Conservation (phyloP, 2,113 vertebrate species). For the Daubentonia madagascariensis region DNA sequence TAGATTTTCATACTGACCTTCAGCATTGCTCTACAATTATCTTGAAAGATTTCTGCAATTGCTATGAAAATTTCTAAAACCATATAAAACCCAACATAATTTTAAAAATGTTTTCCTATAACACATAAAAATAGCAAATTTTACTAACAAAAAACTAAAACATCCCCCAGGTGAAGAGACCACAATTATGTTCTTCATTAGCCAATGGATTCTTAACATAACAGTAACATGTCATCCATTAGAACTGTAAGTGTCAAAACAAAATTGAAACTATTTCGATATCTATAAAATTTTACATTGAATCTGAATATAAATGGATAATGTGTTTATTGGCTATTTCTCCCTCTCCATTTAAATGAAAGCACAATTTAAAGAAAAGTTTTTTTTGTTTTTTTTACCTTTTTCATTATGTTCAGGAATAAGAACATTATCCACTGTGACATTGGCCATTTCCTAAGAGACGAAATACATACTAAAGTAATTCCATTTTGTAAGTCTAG, state of each 20-base stretch:
- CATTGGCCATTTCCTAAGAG: slow-evolving; percentile 55
- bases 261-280: slow-evolving; percentile 66
- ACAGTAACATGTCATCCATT: slow-evolving; percentile 16
- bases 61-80: slow-evolving; percentile 58
- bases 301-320: slow-evolving; percentile 58
- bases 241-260: slow-evolving; percentile 56
- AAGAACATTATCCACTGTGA: neutral
- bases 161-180: slow-evolving; percentile 34
- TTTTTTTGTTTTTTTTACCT: slow-evolving; percentile 57
- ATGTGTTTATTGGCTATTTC: slow-evolving; percentile 32
- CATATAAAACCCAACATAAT: neutral
- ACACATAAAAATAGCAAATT: slow-evolving; percentile 44
- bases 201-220: neutral
- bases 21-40: neutral
- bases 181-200: slow-evolving; percentile 64
- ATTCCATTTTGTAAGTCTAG: slow-evolving; percentile 36
- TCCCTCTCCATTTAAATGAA: slow-evolving; percentile 57
- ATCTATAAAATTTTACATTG: slow-evolving; percentile 65
- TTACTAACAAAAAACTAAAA: slow-evolving; percentile 48
- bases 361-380: slow-evolving; percentile 25
- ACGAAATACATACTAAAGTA: slow-evolving; percentile 11
- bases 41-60: neutral
- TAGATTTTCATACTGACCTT: slow-evolving; percentile 6
- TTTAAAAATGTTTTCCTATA: slow-evolving; percentile 56
- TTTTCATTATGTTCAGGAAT: slow-evolving; percentile 54